Conservation (phyloP, 2,888 invertebrate species). For the Venustoraphidia nigricollis region DNA sequence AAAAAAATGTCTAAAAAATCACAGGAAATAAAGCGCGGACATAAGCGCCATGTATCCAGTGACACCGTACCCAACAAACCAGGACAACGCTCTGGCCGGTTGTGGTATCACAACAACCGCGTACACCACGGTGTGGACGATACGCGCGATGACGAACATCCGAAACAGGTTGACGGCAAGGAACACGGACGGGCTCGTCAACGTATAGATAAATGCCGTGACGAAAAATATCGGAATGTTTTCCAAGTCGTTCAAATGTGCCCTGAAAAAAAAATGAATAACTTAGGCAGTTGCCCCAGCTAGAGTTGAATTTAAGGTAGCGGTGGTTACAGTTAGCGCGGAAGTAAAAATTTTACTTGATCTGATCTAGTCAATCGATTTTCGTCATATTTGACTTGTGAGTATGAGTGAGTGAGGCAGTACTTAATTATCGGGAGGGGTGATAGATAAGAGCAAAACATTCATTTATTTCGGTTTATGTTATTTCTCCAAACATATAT, state of each 20-base stretch:
- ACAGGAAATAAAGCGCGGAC: not conserved
- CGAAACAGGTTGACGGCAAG: conserved; percentile 39
- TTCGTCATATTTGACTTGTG: no score
- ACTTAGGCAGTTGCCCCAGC: conserved; percentile 2
- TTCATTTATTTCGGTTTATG: no score
- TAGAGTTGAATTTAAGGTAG: no score
- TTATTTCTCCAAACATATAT: no score
- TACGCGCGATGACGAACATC: conserved; percentile 35
- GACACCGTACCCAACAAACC: conserved; percentile 25
- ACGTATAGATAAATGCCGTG: conserved; percentile 40
- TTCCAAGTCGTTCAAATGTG: conserved; percentile 56
- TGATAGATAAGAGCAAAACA: no score
- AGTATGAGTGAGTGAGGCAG: no score
- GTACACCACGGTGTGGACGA: conserved; percentile 49
- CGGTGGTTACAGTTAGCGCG: no score
- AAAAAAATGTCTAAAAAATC: no score
- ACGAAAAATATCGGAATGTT: conserved; percentile 52
- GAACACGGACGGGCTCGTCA: conserved; percentile 35
- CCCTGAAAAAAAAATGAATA: conserved; percentile 29
- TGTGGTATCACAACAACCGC: conserved; percentile 43
- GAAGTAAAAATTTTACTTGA: no score
- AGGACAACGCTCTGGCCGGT: conserved; percentile 34
- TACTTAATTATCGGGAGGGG: no score
- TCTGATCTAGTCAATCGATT: no score
- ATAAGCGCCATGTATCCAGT: conserved; percentile 33